These are phyloP conservation scores for Calephelis nemesis DNA, from an alignment of 1,140 invertebrate genomes.

Conservation along the genomic window DNA sequence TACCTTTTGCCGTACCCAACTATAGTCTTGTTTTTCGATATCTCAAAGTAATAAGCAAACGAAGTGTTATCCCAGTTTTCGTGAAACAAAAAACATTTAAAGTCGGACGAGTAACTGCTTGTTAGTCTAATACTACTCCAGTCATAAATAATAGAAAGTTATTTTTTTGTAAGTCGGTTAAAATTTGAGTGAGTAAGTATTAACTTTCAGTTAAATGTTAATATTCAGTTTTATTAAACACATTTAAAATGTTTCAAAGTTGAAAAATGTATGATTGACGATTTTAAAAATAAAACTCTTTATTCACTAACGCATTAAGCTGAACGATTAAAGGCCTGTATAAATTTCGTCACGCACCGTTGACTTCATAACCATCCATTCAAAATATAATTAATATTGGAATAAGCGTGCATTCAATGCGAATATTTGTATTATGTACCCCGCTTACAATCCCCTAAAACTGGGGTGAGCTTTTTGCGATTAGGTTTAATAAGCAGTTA, in stretches of 20 bases:
- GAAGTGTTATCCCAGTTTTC: too few relatives aligned
- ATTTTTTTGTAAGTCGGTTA: too few relatives aligned
- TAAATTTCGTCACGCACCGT: background rate
- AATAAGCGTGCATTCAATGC: slow-evolving; percentile 4
- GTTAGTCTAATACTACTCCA: too few relatives aligned
- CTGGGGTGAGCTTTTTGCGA: slow-evolving; percentile 5
- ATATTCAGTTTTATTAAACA: background rate
- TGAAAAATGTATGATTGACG: background rate
- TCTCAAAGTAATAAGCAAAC: too few relatives aligned
- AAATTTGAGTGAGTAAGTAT: too few relatives aligned
- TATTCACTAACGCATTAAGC: background rate
- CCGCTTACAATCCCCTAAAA: background rate
- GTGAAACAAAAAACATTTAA: too few relatives aligned
- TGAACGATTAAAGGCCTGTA: background rate
- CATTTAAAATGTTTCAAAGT: background rate
- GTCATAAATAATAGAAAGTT: too few relatives aligned
- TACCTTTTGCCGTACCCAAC: too few relatives aligned
- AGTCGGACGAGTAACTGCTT: too few relatives aligned
- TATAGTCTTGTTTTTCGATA: too few relatives aligned
- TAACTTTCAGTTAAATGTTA: too few relatives aligned
- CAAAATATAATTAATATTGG: slow-evolving; percentile 13
- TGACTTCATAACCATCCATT: slow-evolving; percentile 10
- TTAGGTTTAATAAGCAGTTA: slow-evolving; percentile 2
- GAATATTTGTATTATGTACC: slow-evolving; percentile 13
- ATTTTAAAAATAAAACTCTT: background rate